Evolutionary conservation across 2,888 invertebrate genomes (phyloP).

Genomic region (Napeogenes inachia): DNA sequence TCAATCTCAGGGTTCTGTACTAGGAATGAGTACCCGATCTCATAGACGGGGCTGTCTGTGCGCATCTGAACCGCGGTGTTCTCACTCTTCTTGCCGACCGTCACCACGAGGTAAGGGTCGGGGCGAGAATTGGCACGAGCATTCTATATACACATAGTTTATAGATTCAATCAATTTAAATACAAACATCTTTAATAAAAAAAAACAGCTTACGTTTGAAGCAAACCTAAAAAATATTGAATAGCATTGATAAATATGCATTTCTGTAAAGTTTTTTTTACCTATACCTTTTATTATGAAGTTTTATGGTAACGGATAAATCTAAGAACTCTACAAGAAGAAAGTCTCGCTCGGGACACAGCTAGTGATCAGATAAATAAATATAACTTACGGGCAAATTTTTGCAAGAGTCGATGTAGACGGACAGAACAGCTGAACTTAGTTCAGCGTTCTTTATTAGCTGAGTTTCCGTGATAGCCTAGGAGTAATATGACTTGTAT

Average conservation of each 20-base stretch:
- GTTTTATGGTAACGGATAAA: background rate
- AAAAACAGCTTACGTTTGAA: too few species aligned
- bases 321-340: too few species aligned
- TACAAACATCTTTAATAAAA: too few species aligned
- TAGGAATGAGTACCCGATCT: constrained; percentile 95
- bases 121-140: constrained; percentile 84
- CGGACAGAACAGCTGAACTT: constrained; percentile 87
- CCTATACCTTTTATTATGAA: too few species aligned
- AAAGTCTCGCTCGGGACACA: background rate
- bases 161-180: too few species aligned
- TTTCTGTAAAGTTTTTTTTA: too few species aligned
- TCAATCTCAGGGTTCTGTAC: constrained; percentile 95
- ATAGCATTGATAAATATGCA: too few species aligned
- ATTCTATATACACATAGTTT: constrained; percentile 64
- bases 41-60: constrained; percentile 94
- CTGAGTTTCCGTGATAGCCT: constrained; percentile 87
- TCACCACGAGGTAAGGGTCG: constrained; percentile 88
- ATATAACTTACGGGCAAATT: constrained; percentile 87
- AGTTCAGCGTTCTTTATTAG: constrained; percentile 84
- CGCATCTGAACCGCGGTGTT: constrained; percentile 86
- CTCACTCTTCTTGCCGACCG: constrained; percentile 86
- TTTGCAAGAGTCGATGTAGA: constrained; percentile 95
- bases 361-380: background rate
- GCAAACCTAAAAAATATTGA: too few species aligned
- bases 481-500: constrained; percentile 25